These are phyloP conservation scores for Drosophila kambysellisi DNA, from an alignment of 2,888 invertebrate genomes.

Conservation along the genomic window DNA sequence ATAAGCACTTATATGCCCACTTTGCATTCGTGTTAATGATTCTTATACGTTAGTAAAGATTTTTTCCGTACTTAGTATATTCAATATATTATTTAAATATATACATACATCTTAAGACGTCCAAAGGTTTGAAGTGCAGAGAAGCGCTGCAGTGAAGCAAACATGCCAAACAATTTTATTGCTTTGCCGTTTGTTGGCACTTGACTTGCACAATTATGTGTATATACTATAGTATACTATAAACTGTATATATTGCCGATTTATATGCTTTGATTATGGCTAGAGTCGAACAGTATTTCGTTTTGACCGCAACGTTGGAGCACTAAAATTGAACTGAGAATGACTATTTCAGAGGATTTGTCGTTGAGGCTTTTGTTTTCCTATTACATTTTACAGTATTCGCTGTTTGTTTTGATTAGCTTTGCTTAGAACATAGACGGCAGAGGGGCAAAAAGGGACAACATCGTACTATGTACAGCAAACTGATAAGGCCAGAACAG, in stretches of 20 bases:
- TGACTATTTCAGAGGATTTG: constrained; percentile 30
- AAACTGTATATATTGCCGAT: neutral
- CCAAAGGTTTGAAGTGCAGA: constrained; percentile 47
- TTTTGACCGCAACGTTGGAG: constrained; percentile 43
- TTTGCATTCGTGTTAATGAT: constrained; percentile 15
- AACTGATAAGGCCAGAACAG: constrained; percentile 47
- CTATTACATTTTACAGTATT: constrained; percentile 45
- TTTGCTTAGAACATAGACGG: constrained; percentile 22
- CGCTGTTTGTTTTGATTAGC: constrained; percentile 24
- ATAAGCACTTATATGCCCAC: constrained; percentile 23
- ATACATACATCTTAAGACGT: constrained; percentile 30
- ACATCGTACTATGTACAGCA: constrained; percentile 4
- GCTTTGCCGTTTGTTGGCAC: constrained; percentile 4
- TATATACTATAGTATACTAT: neutral
- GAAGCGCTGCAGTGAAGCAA: constrained; percentile 33
- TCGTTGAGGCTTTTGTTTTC: constrained; percentile 33
- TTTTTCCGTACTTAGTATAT: neutral
- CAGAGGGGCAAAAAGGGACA: constrained; percentile 20
- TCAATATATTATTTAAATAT: neutral
- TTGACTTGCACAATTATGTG: neutral
- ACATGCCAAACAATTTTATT: constrained; percentile 39
- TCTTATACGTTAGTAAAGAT: neutral
- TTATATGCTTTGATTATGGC: neutral
- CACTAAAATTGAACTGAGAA: constrained; percentile 47
- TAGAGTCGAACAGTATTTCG: constrained; percentile 3